phyloP scores from a whole-genome alignment of 2,113 vertebrate genomes.

The Tychaedon coryphoeus region DNA sequence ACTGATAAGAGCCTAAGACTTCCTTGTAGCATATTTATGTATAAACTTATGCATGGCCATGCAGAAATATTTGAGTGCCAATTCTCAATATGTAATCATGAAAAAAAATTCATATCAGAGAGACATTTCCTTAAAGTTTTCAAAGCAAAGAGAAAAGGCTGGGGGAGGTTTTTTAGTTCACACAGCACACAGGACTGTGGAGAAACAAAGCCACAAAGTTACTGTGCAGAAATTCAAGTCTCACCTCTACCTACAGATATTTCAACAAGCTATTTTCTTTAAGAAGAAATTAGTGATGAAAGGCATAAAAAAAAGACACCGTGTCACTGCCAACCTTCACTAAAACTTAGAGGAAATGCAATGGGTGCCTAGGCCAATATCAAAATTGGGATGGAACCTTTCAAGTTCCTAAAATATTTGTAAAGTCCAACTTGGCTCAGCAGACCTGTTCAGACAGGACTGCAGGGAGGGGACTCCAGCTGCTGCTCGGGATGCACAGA shows the following conservation, averaged over 20 bases:
- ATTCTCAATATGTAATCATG: neutral
- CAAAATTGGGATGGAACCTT: neutral
- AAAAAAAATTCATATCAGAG: neutral
- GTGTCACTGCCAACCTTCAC: neutral
- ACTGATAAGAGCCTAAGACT: neutral
- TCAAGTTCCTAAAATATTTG: neutral
- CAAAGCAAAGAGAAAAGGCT: neutral
- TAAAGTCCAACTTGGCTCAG: neutral
- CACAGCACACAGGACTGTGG: no score
- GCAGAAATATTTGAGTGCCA: neutral
- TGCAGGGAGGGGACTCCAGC: neutral
- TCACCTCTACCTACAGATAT: neutral
- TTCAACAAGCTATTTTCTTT: neutral
- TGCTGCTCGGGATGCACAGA: fast-evolving
- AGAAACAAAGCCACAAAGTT: neutral
- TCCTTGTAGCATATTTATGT: neutral
- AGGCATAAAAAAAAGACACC: fast-evolving
- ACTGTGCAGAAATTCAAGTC: neutral
- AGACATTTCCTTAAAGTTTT: neutral
- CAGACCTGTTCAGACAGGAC: neutral
- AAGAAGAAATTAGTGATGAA: neutral
- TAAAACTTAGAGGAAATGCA: neutral
- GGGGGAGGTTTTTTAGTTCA: neutral
- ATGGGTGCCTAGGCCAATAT: neutral
- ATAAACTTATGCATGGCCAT: neutral